A percentile compares a stretch with the other conserved stretches of the same genome.
These are phyloP conservation scores for Sitodiplosis mosellana DNA, from an alignment of 1,140 invertebrate genomes.

Conservation along the genomic window DNA sequence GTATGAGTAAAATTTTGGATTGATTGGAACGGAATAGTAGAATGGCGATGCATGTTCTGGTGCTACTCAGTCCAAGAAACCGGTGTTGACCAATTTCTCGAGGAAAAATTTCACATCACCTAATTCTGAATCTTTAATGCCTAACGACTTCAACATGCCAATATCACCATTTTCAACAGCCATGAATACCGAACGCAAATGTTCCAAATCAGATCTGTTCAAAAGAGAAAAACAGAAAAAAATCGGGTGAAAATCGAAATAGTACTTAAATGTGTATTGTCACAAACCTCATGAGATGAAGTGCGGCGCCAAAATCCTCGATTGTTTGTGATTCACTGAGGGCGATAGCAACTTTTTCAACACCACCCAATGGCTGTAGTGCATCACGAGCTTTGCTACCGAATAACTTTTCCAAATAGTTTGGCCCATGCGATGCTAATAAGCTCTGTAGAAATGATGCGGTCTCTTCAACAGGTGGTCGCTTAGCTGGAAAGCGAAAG, in stretches of 20 bases:
- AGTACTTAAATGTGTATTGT: not conserved
- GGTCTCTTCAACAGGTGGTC: slow-evolving; percentile 90
- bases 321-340: slow-evolving; percentile 90
- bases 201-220: slow-evolving; percentile 64
- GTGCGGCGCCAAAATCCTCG: slow-evolving; percentile 35
- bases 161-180: slow-evolving; percentile 91
- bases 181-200: slow-evolving; percentile 85
- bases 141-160: slow-evolving; percentile 80
- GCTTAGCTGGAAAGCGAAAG: slow-evolving; percentile 49
- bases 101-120: slow-evolving; percentile 96
- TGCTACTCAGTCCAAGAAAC: slow-evolving; percentile 81
- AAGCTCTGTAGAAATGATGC: slow-evolving; percentile 85
- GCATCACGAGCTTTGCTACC: slow-evolving; percentile 83
- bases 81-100: slow-evolving; percentile 89
- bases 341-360: slow-evolving; percentile 85
- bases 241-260: slow-evolving; percentile 46
- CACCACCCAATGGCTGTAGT: slow-evolving; percentile 73
- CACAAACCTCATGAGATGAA: slow-evolving; percentile 24
- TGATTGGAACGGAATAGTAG: slow-evolving; percentile 38
- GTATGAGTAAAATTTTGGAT: slow-evolving; percentile 40
- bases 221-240: slow-evolving; percentile 64
- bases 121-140: slow-evolving; percentile 87
- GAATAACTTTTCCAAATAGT: slow-evolving; percentile 90
- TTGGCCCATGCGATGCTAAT: slow-evolving; percentile 82
- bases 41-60: slow-evolving; percentile 43